Conservation (phyloP, 2,797 vertebrate species). For the Uromys caudimaculatus region DNA sequence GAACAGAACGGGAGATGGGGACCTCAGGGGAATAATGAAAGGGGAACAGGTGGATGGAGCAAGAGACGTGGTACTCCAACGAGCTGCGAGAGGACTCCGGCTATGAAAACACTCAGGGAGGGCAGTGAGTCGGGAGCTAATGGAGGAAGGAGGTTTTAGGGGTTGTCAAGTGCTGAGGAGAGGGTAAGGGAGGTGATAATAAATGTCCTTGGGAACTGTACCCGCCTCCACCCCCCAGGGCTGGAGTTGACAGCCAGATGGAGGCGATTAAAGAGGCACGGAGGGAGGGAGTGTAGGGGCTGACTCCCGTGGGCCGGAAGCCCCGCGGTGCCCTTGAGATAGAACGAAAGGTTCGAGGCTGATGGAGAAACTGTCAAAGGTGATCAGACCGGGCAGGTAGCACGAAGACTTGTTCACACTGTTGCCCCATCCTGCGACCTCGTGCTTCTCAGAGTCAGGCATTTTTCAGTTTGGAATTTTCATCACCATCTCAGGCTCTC, state of each 20-base stretch:
- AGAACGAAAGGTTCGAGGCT: neutral
- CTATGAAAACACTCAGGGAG: neutral
- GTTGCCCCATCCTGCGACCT: neutral
- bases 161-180: neutral
- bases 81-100: neutral
- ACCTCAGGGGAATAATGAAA: neutral
- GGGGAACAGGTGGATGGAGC: neutral
- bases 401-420: neutral
- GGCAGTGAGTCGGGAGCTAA: neutral
- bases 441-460: neutral
- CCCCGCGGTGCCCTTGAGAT: accelerated
- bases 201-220: neutral
- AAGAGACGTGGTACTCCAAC: neutral
- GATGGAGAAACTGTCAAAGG: neutral
- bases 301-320: neutral
- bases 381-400: neutral
- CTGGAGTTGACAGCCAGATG: neutral
- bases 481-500: neutral
- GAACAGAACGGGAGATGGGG: conserved; percentile 22
- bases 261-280: neutral
- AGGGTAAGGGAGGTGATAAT: neutral
- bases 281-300: neutral
- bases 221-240: neutral
- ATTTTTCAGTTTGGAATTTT: neutral
- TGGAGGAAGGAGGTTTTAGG: neutral